Conservation (phyloP, 2,797 vertebrate species). For the Aeoliscus strigatus region DNA sequence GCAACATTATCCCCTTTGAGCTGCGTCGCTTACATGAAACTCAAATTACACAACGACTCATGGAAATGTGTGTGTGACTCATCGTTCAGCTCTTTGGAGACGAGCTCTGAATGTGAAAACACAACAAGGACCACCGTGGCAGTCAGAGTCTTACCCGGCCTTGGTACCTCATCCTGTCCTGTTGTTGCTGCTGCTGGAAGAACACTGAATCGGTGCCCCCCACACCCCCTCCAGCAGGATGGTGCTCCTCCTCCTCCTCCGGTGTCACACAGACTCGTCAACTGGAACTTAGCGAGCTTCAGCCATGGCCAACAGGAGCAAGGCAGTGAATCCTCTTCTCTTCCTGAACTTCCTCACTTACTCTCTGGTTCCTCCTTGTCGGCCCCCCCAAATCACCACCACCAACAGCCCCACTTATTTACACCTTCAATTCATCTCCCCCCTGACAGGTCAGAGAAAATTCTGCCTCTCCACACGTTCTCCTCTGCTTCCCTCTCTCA, state of each 20-base stretch:
- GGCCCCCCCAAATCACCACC: conserved; percentile 16
- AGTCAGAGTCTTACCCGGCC: conserved; percentile 65
- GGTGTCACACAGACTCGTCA: conserved; percentile 36
- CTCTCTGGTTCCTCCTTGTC: conserved; percentile 17
- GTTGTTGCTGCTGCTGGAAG: conserved; percentile 39
- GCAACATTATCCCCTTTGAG: conserved; percentile 18
- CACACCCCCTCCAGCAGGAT: conserved; percentile 24
- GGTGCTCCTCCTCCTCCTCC: conserved; percentile 58
- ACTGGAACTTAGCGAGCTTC: conserved; percentile 42
- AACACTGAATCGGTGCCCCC: conserved; percentile 33
- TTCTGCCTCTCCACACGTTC: conserved; percentile 31
- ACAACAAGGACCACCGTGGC: conserved; percentile 32
- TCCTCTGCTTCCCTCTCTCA: conserved; percentile 34
- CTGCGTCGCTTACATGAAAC: conserved; percentile 33
- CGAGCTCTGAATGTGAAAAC: conserved; percentile 9
- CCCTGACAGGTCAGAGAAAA: conserved; percentile 46
- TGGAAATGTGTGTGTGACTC: conserved; percentile 32
- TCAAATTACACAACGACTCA: conserved; percentile 45
- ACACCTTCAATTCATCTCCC: conserved; percentile 51
- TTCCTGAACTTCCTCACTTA: conserved; percentile 21
- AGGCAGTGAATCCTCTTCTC: conserved; percentile 17
- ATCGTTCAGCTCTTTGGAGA: conserved; percentile 22
- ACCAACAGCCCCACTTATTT: conserved; percentile 42
- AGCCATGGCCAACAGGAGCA: conserved; percentile 26
- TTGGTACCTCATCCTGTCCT: conserved; percentile 72